A percentile compares a stretch with the other conserved stretches of the same genome.
Conservation (phyloP, 2,888 invertebrate species). For the Palloptera scutellata region DNA sequence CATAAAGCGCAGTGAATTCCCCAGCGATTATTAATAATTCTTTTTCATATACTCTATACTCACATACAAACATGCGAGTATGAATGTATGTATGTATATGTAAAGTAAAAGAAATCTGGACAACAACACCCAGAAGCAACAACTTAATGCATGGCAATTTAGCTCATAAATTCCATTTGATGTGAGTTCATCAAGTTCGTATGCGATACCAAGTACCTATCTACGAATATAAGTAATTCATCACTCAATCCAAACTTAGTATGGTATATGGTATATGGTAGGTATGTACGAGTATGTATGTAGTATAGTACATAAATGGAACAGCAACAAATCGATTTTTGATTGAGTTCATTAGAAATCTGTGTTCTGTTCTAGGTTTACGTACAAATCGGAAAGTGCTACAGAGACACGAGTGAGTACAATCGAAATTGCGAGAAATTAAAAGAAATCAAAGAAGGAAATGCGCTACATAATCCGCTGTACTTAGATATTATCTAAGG, state of each 20-base stretch:
- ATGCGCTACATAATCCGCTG: slow-evolving; percentile 28
- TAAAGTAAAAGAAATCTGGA: slow-evolving; percentile 3
- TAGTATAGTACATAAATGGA: slow-evolving; percentile 27
- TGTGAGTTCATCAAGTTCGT: slow-evolving; percentile 38
- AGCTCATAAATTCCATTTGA: slow-evolving; percentile 59
- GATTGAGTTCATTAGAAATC: slow-evolving; percentile 59
- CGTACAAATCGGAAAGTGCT: too few species aligned
- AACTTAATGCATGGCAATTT: slow-evolving; percentile 49
- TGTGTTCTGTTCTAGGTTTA: slow-evolving; percentile 13
- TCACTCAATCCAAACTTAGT: too few species aligned
- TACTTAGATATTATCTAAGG: too few species aligned
- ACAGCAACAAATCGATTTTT: slow-evolving; percentile 59
- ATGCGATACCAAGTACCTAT: slow-evolving; percentile 22
- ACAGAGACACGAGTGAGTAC: too few species aligned
- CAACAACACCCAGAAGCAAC: slow-evolving; percentile 6
- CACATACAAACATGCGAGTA: not conserved
- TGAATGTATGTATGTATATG: not conserved
- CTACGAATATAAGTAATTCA: not conserved
- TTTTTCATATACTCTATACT: slow-evolving; percentile 46
- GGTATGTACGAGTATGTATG: slow-evolving; percentile 25
- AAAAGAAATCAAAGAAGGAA: too few species aligned
- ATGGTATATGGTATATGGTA: too few species aligned
- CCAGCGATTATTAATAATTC: slow-evolving; percentile 55
- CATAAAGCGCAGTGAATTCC: slow-evolving; percentile 26
- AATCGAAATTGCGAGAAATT: not conserved